Percentiles rank a stretch among this genome's conserved stretches.
Conservation (phyloP, 2,797 vertebrate genomes). For the Lutjanus campechanus region DNA sequence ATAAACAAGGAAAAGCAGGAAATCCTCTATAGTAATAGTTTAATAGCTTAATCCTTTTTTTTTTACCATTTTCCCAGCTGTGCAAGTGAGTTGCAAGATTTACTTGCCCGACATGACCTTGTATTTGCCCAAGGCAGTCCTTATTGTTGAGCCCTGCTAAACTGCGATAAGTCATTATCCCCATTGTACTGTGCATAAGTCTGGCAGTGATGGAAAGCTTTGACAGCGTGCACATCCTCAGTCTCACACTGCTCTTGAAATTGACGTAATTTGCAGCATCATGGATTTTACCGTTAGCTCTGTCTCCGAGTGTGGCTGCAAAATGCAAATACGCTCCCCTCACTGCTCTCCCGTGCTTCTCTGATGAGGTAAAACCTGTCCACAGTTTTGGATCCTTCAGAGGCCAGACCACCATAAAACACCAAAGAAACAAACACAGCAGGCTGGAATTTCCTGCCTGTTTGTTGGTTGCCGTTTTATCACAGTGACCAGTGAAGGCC, state of each 20-base stretch:
- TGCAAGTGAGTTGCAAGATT: too few relatives aligned
- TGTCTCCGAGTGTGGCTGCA: slow-evolving; percentile 50
- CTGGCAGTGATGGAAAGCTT: slow-evolving; percentile 32
- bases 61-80: too few relatives aligned
- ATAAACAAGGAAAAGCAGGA: too few relatives aligned
- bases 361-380: slow-evolving; percentile 52
- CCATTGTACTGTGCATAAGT: neutral
- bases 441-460: slow-evolving; percentile 78
- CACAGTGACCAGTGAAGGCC: slow-evolving; percentile 47
- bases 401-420: slow-evolving; percentile 71
- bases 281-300: slow-evolving; percentile 19
- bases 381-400: slow-evolving; percentile 43
- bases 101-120: too few relatives aligned
- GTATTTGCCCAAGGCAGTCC: too few relatives aligned
- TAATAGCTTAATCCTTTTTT: too few relatives aligned
- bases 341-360: slow-evolving; percentile 7
- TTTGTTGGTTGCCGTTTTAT: slow-evolving; percentile 71
- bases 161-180: neutral
- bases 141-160: too few relatives aligned
- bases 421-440: slow-evolving; percentile 76
- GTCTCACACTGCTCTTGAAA: slow-evolving; percentile 43
- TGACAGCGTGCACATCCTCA: neutral
- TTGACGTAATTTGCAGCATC: neutral
- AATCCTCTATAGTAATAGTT: too few relatives aligned
- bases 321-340: slow-evolving; percentile 57